Percentiles rank a stretch among this genome's conserved stretches.
phyloP scores from a whole-genome alignment of 2,113 vertebrate species.

The Mionectes macconnelli region DNA sequence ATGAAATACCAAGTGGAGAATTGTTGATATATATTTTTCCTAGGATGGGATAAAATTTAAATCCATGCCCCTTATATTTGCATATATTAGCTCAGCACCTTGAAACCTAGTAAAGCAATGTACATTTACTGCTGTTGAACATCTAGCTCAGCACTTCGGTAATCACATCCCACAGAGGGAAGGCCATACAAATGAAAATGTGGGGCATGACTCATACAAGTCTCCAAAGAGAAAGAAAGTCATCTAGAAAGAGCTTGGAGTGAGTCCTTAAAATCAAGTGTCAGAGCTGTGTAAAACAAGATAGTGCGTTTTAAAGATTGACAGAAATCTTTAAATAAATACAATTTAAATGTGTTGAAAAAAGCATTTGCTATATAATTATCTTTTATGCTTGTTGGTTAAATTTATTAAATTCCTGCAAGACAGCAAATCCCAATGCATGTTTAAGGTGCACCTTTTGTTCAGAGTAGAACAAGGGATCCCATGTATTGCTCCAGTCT shows the following conservation, averaged over 20 bases:
- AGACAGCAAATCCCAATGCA: not conserved
- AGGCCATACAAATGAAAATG: not conserved
- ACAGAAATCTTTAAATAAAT: not conserved
- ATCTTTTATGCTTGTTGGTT: not conserved
- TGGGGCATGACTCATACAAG: not conserved
- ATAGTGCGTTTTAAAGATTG: not conserved
- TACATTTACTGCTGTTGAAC: not conserved
- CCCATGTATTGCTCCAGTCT: not conserved
- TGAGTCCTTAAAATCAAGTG: not conserved
- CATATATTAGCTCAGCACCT: not conserved
- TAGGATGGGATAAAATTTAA: not conserved
- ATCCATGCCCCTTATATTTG: not conserved
- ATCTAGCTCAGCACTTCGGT: not conserved
- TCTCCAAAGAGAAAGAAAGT: not conserved
- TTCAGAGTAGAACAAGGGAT: not conserved
- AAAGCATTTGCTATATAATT: not conserved
- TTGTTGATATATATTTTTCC: not conserved
- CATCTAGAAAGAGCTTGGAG: not conserved
- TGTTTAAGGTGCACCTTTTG: not conserved
- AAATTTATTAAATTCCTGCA: constrained; percentile 14
- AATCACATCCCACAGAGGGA: not conserved
- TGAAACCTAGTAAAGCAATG: not conserved
- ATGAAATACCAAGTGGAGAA: not conserved
- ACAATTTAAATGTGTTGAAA: not conserved
- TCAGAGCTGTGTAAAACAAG: not conserved